A percentile compares a stretch with the other conserved stretches of the same genome.
Evolutionary conservation across 1,140 invertebrate genomes (phyloP).

Genomic region (Meloidogyne hapla): DNA sequence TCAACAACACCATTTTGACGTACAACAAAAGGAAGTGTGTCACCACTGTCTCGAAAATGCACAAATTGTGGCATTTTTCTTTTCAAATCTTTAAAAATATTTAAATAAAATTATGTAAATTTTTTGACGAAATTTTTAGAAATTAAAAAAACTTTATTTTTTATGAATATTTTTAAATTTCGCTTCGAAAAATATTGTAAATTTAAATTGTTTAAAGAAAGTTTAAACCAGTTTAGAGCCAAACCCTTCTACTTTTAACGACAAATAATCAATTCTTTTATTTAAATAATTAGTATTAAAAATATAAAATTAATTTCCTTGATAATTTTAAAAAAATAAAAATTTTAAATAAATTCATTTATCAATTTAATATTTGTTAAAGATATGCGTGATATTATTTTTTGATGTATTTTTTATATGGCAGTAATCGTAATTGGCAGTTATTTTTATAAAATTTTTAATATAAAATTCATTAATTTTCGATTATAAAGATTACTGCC

Average conservation of each 20-base stretch:
- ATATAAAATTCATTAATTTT: no score
- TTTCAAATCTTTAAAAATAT: background rate
- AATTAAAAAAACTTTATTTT: no score
- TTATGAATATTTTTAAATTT: no score
- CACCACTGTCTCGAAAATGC: conserved; percentile 11
- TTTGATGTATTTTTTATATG: background rate
- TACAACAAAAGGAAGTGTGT: conserved; percentile 19
- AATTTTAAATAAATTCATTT: no score
- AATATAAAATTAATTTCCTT: background rate
- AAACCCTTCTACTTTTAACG: no score
- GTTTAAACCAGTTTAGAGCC: no score
- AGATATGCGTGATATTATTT: background rate
- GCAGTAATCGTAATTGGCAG: background rate
- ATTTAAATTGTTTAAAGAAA: no score
- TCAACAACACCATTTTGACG: background rate
- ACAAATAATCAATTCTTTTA: no score
- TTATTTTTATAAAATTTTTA: no score
- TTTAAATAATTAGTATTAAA: background rate
- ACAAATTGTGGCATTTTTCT: conserved; percentile 15
- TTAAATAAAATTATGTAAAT: background rate
- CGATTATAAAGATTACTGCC: no score
- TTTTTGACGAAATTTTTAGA: no score
- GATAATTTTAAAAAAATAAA: background rate
- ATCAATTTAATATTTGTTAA: background rate
- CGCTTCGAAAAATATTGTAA: no score